Evolutionary conservation across 2,797 vertebrate species (phyloP).

Genomic region (Meda fulgida): DNA sequence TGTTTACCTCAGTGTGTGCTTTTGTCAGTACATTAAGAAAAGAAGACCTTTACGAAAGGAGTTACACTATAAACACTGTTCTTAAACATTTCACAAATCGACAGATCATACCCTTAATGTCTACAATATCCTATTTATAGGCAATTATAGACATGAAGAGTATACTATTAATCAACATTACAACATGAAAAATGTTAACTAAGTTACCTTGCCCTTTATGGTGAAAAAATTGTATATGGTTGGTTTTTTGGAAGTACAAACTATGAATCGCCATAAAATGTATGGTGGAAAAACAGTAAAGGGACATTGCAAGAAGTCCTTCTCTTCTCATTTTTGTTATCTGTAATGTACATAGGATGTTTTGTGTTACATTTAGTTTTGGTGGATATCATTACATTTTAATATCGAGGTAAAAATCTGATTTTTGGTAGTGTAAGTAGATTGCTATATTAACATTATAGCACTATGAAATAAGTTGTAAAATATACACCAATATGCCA

Average conservation of each 20-base stretch:
- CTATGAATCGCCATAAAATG: not conserved
- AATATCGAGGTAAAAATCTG: not conserved
- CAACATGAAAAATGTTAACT: not conserved
- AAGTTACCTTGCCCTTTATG: not conserved
- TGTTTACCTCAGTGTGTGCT: not conserved
- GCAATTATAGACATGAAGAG: not conserved
- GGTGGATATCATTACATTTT: not conserved
- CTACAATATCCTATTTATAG: not conserved
- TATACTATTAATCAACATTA: not conserved
- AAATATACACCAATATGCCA: not conserved
- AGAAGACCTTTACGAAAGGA: not conserved
- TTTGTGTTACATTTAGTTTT: not conserved
- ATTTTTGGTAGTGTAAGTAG: not conserved
- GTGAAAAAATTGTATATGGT: not conserved
- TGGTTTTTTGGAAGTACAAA: not conserved
- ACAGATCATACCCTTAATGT: not conserved
- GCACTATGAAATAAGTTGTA: not conserved
- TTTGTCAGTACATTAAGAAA: constrained; percentile 20
- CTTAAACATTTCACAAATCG: not conserved
- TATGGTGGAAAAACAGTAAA: not conserved
- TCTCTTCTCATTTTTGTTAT: not conserved
- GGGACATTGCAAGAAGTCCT: not conserved
- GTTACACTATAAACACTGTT: not conserved
- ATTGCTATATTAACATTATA: not conserved
- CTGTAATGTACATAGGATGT: not conserved